phyloP scores from a whole-genome alignment of 2,888 invertebrate species.

The Celastrina argiolus region DNA sequence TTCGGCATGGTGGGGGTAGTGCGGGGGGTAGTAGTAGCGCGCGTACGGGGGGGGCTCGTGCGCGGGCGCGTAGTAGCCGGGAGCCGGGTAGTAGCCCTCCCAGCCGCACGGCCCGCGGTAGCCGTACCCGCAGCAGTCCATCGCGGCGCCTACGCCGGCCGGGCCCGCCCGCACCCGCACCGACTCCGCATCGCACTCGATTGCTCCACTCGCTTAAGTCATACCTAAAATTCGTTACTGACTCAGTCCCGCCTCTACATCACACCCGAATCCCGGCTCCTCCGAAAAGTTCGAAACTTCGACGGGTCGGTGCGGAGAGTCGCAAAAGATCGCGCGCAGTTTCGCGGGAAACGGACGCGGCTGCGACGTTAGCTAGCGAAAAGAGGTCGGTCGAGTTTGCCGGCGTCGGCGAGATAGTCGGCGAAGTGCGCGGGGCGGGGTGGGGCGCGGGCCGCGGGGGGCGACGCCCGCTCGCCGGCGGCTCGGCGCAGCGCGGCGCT shows the following conservation, averaged over 20 bases:
- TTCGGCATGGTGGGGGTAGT: constrained; percentile 63
- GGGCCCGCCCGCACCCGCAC: constrained; percentile 50
- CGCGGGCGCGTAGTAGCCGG: constrained; percentile 45
- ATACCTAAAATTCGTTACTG: constrained; percentile 30
- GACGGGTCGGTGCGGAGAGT: constrained; percentile 22
- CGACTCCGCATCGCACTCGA: constrained; percentile 46
- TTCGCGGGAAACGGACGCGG: constrained; percentile 67
- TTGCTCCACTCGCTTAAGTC: constrained; percentile 31
- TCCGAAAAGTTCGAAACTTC: constrained; percentile 27
- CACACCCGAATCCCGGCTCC: neutral
- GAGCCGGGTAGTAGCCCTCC: constrained; percentile 57
- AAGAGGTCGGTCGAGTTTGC: constrained; percentile 76
- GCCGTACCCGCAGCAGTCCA: constrained; percentile 77
- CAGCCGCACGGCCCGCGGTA: constrained; percentile 57
- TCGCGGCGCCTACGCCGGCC: constrained; percentile 56
- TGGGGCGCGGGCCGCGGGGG: constrained; percentile 40
- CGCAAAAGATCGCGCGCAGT: constrained; percentile 58
- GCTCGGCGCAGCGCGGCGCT: constrained; percentile 76
- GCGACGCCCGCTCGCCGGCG: constrained; percentile 62
- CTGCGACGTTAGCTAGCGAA: constrained; percentile 73
- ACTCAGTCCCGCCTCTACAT: constrained; percentile 23
- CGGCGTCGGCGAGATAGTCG: constrained; percentile 62
- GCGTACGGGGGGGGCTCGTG: constrained; percentile 59
- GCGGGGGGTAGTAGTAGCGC: constrained; percentile 65
- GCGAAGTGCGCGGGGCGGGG: constrained; percentile 44